Evolutionary conservation across 1,140 invertebrate species (phyloP).

Genomic region (Reticulitermes speratus): DNA sequence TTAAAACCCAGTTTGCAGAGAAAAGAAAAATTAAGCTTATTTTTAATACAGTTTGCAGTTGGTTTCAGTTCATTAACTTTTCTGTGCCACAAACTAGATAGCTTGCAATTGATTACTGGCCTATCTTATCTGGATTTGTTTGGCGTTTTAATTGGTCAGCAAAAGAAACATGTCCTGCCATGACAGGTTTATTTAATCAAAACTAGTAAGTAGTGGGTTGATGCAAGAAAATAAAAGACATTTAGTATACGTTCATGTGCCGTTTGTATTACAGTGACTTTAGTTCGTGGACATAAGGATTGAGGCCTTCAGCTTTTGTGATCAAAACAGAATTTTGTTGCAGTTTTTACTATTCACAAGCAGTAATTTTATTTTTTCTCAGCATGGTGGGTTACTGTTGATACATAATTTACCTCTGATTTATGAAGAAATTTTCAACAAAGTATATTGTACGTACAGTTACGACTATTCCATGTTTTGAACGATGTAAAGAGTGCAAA

Average conservation of each 20-base stretch:
- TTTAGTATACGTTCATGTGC: not conserved
- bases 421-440: too few species aligned
- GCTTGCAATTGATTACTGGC: too few species aligned
- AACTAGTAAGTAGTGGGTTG: too few species aligned
- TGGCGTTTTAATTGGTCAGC: not conserved
- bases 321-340: not conserved
- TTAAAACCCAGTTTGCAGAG: not conserved
- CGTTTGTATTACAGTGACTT: not conserved
- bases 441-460: not conserved
- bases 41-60: too few species aligned
- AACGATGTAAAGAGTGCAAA: not conserved
- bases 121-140: not conserved
- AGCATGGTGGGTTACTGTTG: not conserved
- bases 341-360: not conserved
- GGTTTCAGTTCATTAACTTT: not conserved
- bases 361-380: constrained; percentile 10
- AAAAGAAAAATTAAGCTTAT: not conserved
- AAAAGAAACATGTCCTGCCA: not conserved
- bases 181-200: too few species aligned
- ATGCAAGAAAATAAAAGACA: not conserved
- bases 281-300: too few species aligned
- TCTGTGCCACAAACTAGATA: not conserved
- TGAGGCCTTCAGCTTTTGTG: not conserved
- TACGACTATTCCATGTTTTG: not conserved
- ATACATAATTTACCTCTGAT: not conserved